phyloP scores from a whole-genome alignment of 2,888 invertebrate species.

The Drosophila picticornis region DNA sequence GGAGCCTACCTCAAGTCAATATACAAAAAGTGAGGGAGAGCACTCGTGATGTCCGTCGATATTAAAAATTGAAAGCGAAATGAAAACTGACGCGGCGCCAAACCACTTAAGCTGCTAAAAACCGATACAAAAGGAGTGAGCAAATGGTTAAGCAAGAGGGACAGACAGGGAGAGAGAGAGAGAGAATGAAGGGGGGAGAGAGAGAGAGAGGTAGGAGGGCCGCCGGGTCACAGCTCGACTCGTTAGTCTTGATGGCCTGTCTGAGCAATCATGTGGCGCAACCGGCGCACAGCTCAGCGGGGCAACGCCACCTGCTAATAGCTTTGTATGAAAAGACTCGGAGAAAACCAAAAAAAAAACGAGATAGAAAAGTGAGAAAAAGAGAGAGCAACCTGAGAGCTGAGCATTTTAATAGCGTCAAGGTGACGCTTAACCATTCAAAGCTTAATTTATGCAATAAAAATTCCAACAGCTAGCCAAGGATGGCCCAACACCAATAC shows the following conservation, averaged over 20 bases:
- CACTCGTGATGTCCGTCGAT: conserved; percentile 52
- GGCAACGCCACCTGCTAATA: conserved; percentile 63
- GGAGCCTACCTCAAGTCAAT: not conserved
- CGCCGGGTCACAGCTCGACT: conserved; percentile 41
- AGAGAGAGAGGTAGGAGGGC: not conserved
- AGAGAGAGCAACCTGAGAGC: conserved; percentile 21
- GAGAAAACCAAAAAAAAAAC: not conserved
- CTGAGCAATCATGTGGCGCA: conserved; percentile 42
- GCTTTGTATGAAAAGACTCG: conserved; percentile 17
- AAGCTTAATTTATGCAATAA: conserved; percentile 81
- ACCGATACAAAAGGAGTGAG: conserved; percentile 61
- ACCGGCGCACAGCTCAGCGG: conserved; percentile 38
- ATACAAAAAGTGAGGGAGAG: not conserved
- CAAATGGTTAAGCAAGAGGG: conserved; percentile 6
- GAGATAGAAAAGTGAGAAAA: not conserved
- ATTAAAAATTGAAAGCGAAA: conserved; percentile 70
- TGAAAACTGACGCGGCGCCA: conserved; percentile 74
- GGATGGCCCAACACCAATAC: conserved; percentile 21
- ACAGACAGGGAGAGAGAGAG: not conserved
- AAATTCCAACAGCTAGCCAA: conserved; percentile 61
- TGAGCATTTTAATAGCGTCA: conserved; percentile 73
- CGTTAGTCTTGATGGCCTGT: conserved; percentile 71
- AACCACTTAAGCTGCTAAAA: conserved; percentile 74
- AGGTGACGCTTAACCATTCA: conserved; percentile 80
- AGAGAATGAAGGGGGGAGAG: not conserved